Base-by-base conservation (phyloP, 2,888 invertebrate species). In the Orchesellides sinensis region DNA sequence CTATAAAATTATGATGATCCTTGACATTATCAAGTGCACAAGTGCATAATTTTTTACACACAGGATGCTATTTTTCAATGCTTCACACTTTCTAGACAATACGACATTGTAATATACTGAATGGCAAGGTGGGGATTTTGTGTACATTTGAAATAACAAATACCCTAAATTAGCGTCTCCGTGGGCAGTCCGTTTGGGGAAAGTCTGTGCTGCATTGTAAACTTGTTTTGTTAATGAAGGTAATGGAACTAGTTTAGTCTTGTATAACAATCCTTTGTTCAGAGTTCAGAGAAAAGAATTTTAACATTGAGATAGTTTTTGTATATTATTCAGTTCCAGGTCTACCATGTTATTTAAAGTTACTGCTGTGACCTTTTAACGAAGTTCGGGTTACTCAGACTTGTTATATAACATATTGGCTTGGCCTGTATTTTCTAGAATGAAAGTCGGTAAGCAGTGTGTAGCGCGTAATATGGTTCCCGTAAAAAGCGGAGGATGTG, bases 1-100 rank as follows among this genome's bases (percentile, higher is more conserved):
- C 70, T 65, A 79, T 63, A 79, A 79, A 79, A 79, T 79, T 70
- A 70, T 79, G 79, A 70, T 79, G 63, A 79, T 79, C 79, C 79
- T 65, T 65, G 70, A 79, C 79, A 70, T 63, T 70, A 70, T 79
- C 79, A 78, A 78, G 61, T 78, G 61, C 69, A 78, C 29, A n/a
- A 65, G 49, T 74, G 63, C 74, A 74, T 63, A 72, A n/a, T 52
- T 59, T 65, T 27, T 17, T 49, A 29, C 23, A 10, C 17, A 21
- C 10, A 63, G 3, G 54, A 69, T 23, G 27, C 23, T 8, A 14
- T 23, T 61, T 61, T 72, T 56, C 23, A 8, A 19, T 23, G 59
- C 25, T 17, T 59, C 40, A 17, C 10, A 17, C 8, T n/a, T 52
- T 10, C 2, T 21, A 63, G 12, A 6, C 25, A 65, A 65, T 35